Evolutionary conservation across 2,888 invertebrate genomes (phyloP), one percentile per base, ranked within the genome.

Genomic region (Pteria penguin): DNA sequence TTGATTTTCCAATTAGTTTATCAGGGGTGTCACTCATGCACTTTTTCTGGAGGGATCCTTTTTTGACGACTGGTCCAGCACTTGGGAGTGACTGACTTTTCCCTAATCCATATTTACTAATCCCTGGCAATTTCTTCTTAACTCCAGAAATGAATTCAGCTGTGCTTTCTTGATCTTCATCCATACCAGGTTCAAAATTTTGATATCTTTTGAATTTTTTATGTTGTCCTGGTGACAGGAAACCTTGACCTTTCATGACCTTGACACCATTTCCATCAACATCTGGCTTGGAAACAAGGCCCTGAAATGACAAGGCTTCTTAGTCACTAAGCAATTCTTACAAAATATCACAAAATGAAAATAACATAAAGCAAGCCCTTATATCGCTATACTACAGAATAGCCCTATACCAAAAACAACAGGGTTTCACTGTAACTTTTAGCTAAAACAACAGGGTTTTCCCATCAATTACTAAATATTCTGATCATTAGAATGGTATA

Each of bases 251-350:
- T 74, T 31, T 61, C 68, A 33, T 27, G 57, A 68, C 74, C 67
- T 74, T 74, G 74, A 61, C 74, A 55, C 78, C 81, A 45, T 72
- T 72, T n/a, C 76, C 78, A 32, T 78, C 81, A 33, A 78, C 80
- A 71, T 80, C 81, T 58, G 67, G 55, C 27, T 70, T 66, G 45
- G 77, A 75, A 32, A 60, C 69, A 36, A 72, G 72, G 63, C 72
- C 75, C 80, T 80, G 77, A 45, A 80, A 80, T n/a, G n/a, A n/a
- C n/a, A n/a, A n/a, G n/a, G n/a, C n/a, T n/a, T n/a, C n/a, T n/a
- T n/a, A n/a, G n/a, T n/a, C n/a, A n/a, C n/a, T n/a, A n/a, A n/a
- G n/a, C n/a, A n/a, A n/a, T n/a, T n/a, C n/a, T n/a, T n/a, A n/a
- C n/a, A n/a, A n/a, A n/a, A n/a, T n/a, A n/a, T n/a, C n/a, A n/a